Base-by-base conservation (phyloP, 2,888 invertebrate species). In the Suillia variegata region DNA sequence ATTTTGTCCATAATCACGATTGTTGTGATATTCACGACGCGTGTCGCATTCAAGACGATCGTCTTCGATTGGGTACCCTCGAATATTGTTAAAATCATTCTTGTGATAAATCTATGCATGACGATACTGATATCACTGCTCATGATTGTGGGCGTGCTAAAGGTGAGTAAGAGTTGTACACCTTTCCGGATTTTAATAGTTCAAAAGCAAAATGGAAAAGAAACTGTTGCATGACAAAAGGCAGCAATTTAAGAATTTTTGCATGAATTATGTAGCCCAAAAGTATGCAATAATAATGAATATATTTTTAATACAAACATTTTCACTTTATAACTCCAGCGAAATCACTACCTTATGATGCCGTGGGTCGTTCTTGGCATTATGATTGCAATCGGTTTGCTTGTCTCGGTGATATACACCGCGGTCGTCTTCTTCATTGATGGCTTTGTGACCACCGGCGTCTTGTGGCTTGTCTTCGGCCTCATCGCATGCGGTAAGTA, bases 311-410 rank as follows among this genome's bases (percentile, higher is more conserved):
- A 49, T n/a, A 33, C 24, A 42, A 21, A 21, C 18, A 13, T 56
- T n/a, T 31, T 58, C 62, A 63, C 34, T 26, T 55, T 24, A 59
- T 59, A n/a, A n/a, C n/a, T 42, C 81, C 85, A 93, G 93, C 86
- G 89, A 73, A 90, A 92, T 73, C 89, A 91, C 72, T 90, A 89
- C 83, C 80, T 92, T 73, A 92, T 93, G 92, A 85, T 93, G 56
- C 93, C 93, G 5, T 93, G 92, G 91, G 91, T 94, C 34, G 87
- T 91, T 51, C 84, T 93, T 54, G 93, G 92, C 3, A 87, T 93
- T 59, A 89, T 93, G 85, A 84, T 93, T 53, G 89, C 89, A 8
- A 85, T 93, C 65, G 92, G 91, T 1, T 80, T 93, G 58, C 83
- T 92, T 48, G 88, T 93, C 67, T 93, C 92, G 61, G 87, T 93